Conservation (phyloP, 2,797 vertebrate genomes). For the Lemur catta region DNA sequence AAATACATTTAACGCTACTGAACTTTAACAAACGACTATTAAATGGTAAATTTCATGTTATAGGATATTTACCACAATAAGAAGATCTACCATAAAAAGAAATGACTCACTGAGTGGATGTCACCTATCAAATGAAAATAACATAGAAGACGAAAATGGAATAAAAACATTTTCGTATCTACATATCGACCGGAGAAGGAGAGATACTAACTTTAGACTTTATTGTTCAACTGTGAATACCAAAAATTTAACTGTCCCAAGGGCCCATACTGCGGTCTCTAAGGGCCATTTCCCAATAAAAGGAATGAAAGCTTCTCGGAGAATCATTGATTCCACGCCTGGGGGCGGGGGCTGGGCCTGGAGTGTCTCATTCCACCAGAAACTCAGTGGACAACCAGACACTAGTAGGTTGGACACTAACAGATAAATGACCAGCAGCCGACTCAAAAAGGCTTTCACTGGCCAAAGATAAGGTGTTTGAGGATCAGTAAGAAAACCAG, state of each 20-base stretch:
- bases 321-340: neutral
- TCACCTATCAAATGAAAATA: neutral
- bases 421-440: neutral
- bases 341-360: neutral
- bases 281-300: neutral
- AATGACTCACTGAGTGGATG: neutral
- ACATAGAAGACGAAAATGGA: neutral
- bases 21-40: neutral
- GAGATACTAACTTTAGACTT: neutral
- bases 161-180: neutral
- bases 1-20: neutral
- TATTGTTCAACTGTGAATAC: neutral
- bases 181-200: neutral
- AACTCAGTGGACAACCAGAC: neutral
- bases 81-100: neutral
- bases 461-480: neutral
- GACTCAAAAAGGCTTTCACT: neutral
- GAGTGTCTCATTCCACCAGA: neutral
- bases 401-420: neutral
- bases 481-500: neutral
- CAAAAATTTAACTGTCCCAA: neutral
- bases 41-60: neutral
- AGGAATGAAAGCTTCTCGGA: neutral
- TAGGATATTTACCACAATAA: neutral
- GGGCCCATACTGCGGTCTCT: neutral